These are phyloP conservation scores for Notoglanidium macrostoma DNA, from an alignment of 2,797 vertebrate genomes.

Conservation along the genomic window DNA sequence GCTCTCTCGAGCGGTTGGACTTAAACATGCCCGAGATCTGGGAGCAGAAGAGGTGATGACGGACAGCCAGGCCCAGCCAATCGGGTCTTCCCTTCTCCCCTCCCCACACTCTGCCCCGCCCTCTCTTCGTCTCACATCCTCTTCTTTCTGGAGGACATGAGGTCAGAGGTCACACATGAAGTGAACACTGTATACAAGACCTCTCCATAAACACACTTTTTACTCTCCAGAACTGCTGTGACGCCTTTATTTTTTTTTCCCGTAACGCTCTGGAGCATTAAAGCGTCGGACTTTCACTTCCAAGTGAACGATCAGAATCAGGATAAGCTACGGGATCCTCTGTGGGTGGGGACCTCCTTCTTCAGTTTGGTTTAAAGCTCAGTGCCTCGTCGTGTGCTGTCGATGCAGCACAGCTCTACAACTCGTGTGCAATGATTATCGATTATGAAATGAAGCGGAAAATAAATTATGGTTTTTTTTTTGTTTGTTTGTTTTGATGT, in stretches of 20 bases:
- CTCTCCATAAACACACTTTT: background rate
- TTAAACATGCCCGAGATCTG: slow-evolving; percentile 96
- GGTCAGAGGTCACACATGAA: slow-evolving; percentile 17
- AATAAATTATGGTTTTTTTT: slow-evolving; percentile 37
- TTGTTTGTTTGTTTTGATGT: slow-evolving; percentile 20
- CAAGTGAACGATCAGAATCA: slow-evolving; percentile 42
- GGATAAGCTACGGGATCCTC: slow-evolving; percentile 28
- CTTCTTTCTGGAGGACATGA: slow-evolving; percentile 21
- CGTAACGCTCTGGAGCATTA: background rate
- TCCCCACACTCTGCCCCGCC: background rate
- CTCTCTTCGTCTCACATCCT: background rate
- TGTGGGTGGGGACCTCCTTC: slow-evolving; percentile 27
- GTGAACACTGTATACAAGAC: slow-evolving; percentile 11
- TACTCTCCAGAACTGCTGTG: slow-evolving; percentile 26
- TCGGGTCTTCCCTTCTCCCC: slow-evolving; percentile 40
- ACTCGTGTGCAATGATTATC: slow-evolving; percentile 41
- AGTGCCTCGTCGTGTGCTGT: slow-evolving; percentile 52
- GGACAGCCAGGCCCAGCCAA: slow-evolving; percentile 21
- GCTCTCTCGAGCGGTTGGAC: slow-evolving; percentile 88
- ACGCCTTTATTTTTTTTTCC: background rate
- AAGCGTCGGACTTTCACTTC: background rate
- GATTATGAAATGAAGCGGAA: slow-evolving; percentile 18
- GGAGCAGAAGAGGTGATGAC: slow-evolving; percentile 98
- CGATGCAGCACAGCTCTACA: slow-evolving; percentile 33
- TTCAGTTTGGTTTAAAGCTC: slow-evolving; percentile 19